Evolutionary conservation across 2,113 vertebrate species (phyloP), one percentile per base, ranked within the genome.

Genomic region (Ondatra zibethicus): DNA sequence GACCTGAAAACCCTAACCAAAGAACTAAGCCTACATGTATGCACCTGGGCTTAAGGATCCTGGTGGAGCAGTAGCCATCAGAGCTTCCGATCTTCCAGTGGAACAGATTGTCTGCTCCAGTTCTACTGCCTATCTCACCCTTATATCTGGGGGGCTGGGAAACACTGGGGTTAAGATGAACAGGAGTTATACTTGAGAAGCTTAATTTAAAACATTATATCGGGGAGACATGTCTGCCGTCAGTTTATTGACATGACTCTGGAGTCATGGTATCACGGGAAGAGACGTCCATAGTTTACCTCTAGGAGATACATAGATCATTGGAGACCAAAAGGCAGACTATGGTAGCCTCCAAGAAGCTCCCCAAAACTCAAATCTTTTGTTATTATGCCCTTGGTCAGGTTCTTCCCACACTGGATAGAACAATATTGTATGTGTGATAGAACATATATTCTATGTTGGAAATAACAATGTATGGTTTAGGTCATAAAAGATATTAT

Each of bases 391-490:
- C 27, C 63, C 47, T 75, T 39, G 27, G 33, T 39, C 33, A 75
- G 39, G 75, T 61, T 31, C 16, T 31, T 90, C 13, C 36, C 36
- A 47, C 14, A 72, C 0, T 21, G 45, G 78, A 76, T 12, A 93
- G 65, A 76, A 87, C 9, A 93, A 45, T 85, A 23, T 36, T 76
- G 65, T 96, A 17, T 91, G 19, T 95, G 36, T 72, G 88, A 84
- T 23, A n/a, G n/a, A n/a, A n/a, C n/a, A n/a, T 76, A 63, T 7
- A 66, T 31, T 14, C 55, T 89, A 1, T 88, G 9, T 89, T 39
- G 19, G 52, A 94, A 96, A 82, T 78, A 80, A 93, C 81, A 52
- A 7, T 5, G 1, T 84, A 50, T 63, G 27, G 47, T 36, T 93
- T 78, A 45, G 17, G 21, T 29, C 25, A 78, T 73, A 89, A 36